Percentiles rank a stretch among this genome's conserved stretches.
Evolutionary conservation across 2,888 invertebrate species (phyloP).

Genomic region (Molanna angustata): DNA sequence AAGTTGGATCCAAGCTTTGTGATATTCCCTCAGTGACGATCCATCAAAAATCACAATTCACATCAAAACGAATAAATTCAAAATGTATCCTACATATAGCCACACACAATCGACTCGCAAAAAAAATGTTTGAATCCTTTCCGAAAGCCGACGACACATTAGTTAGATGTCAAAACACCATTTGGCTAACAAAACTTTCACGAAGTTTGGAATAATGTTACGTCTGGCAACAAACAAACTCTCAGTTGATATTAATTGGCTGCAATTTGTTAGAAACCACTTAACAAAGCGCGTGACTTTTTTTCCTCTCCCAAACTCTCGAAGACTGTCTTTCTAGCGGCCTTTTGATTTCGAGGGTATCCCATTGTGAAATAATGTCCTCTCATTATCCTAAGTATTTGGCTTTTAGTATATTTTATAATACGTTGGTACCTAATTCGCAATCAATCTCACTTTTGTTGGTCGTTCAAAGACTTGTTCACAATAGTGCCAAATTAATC

Average conservation of each 20-base stretch:
- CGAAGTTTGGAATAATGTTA: too few species aligned
- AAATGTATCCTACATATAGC: slow-evolving; percentile 2
- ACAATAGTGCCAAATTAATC: background rate
- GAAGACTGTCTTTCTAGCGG: background rate
- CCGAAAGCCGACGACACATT: slow-evolving; percentile 25
- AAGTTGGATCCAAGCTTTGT: too few species aligned
- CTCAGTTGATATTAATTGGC: slow-evolving; percentile 28
- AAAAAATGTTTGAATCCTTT: too few species aligned
- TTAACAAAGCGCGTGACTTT: slow-evolving; percentile 3
- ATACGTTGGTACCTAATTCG: slow-evolving; percentile 20
- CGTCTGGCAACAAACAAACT: slow-evolving; percentile 26
- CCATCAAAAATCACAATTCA: slow-evolving; percentile 11
- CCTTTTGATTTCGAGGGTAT: slow-evolving; percentile 17
- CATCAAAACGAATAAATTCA: background rate
- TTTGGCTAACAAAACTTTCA: slow-evolving; percentile 19
- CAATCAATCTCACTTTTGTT: slow-evolving; percentile 20
- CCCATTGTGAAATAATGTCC: slow-evolving; percentile 28
- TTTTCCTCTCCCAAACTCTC: slow-evolving; percentile 8
- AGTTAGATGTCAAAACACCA: slow-evolving; percentile 31
- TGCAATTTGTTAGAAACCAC: slow-evolving; percentile 28
- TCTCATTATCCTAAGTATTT: slow-evolving; percentile 30
- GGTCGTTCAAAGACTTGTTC: background rate
- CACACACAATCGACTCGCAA: too few species aligned
- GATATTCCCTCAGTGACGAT: slow-evolving; percentile 13
- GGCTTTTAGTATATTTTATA: slow-evolving; percentile 9